Base-by-base conservation (phyloP, 2,888 invertebrate genomes). In the Lochmaea crataegi region DNA sequence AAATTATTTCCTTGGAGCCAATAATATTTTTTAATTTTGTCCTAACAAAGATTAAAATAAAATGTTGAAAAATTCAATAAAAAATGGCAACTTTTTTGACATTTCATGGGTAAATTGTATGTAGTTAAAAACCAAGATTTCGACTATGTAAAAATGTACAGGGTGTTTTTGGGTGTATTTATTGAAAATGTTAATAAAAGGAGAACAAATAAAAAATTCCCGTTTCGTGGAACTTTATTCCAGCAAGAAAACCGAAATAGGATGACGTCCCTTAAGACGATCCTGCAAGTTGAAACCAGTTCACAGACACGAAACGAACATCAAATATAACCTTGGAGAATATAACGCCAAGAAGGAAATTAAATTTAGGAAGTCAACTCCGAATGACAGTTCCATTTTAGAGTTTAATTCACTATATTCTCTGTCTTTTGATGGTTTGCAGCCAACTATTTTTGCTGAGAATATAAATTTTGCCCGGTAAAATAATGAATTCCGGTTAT, bases 401-500 rank as follows among this genome's bases (percentile, higher is more conserved):
- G 64, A 71, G 74, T 73, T 74, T 74, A 75, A 77, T 77, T 75
- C 73, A 70, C 71, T 75, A 61, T 72, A 74, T 65, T 75, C 72
- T 69, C 58, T 18, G 42, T 63, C 61, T 42, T 58, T 70, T 71
- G 72, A 75, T 65, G 66, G 65, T 65, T 65, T 68, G 64, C 63
- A 51, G 57, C 58, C 63, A 60, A 77, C 76, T 75, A 77, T 75
- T 75, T 77, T 77, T 77, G 72, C 69, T 72, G 67, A 65, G 72
- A 77, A 77, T 74, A 68, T 73, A 74, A 77, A 75, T 77, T 75
- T 67, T 26, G 45, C 68, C 65, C 22, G 60, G 73, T 72, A 68
- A 72, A 68, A 73, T 77, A 77, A 75, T 76, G 73, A 73, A 75
- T 65, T 66, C 67, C 69, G 65, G 71, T 75, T 77, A 72, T 73